Conservation (phyloP, 2,888 invertebrate genomes). For the Miltochrista miniata region DNA sequence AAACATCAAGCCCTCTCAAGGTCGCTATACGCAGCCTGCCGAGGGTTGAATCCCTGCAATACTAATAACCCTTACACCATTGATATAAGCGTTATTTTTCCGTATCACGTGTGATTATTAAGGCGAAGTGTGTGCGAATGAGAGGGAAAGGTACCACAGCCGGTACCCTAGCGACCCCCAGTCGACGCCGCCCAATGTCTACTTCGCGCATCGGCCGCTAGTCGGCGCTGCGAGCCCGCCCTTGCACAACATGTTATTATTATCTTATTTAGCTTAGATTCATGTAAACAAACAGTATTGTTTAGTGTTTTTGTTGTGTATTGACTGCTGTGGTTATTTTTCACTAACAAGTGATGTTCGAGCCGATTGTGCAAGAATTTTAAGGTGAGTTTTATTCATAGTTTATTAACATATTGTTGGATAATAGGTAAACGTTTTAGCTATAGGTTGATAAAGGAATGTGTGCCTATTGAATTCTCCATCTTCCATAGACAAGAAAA, state of each 20-base stretch:
- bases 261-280: slow-evolving; percentile 57
- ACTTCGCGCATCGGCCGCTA: slow-evolving; percentile 67
- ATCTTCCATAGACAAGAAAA: too few relatives aligned
- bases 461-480: too few relatives aligned
- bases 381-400: slow-evolving; percentile 27
- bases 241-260: slow-evolving; percentile 65
- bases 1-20: slow-evolving; percentile 80
- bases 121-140: slow-evolving; percentile 63
- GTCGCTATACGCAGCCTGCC: slow-evolving; percentile 65
- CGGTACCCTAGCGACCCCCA: slow-evolving; percentile 51
- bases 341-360: slow-evolving; percentile 17
- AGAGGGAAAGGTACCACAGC: slow-evolving; percentile 46
- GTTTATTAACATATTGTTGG: slow-evolving; percentile 13
- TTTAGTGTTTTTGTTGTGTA: slow-evolving; percentile 41
- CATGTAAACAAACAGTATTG: slow-evolving; percentile 76
- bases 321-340: slow-evolving; percentile 8
- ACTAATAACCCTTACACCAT: slow-evolving; percentile 70
- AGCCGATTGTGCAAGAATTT: slow-evolving; percentile 10
- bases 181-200: slow-evolving; percentile 58
- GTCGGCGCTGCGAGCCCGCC: slow-evolving; percentile 78
- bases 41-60: slow-evolving; percentile 39
- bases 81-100: slow-evolving; percentile 79
- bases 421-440: too few relatives aligned
- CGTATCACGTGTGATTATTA: slow-evolving; percentile 68
- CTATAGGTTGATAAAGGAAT: too few relatives aligned